Evolutionary conservation across 2,888 invertebrate genomes (phyloP).

Genomic region (Ditylenchus weischeri): DNA sequence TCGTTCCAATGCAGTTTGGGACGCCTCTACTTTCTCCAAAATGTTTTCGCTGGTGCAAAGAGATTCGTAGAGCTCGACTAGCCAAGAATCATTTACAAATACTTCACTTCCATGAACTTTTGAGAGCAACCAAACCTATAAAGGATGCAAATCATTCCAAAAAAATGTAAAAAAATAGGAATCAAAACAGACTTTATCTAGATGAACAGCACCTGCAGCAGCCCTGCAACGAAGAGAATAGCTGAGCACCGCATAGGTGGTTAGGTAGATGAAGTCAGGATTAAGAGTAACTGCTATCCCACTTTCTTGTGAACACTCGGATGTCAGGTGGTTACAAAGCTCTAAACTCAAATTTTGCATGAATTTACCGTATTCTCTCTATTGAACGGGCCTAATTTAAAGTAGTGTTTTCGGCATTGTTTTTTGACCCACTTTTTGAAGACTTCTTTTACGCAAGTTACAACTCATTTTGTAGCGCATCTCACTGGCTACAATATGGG

Average conservation of each 20-base stretch:
- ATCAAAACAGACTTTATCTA: conserved; percentile 12
- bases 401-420: too few species aligned
- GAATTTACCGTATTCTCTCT: too few species aligned
- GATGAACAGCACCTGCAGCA: background rate
- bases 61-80: conserved; percentile 84
- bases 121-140: conserved; percentile 33
- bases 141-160: background rate
- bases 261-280: conserved; percentile 50
- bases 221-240: conserved; percentile 27
- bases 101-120: conserved; percentile 73
- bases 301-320: conserved; percentile 40
- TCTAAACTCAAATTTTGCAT: too few species aligned
- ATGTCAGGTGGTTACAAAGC: conserved; percentile 11
- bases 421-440: too few species aligned
- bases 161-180: background rate
- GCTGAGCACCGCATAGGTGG: conserved; percentile 42
- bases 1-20: background rate
- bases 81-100: conserved; percentile 87
- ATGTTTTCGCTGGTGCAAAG: conserved; percentile 9
- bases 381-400: too few species aligned
- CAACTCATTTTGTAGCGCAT: too few species aligned
- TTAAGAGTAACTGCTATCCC: conserved; percentile 37
- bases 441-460: too few species aligned
- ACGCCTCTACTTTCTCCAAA: conserved; percentile 10
- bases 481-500: too few species aligned